A percentile compares a stretch with the other conserved stretches of the same genome.
These are phyloP conservation scores for Xanthorhoe spadicearia DNA, from an alignment of 2,888 invertebrate genomes.

Conservation along the genomic window DNA sequence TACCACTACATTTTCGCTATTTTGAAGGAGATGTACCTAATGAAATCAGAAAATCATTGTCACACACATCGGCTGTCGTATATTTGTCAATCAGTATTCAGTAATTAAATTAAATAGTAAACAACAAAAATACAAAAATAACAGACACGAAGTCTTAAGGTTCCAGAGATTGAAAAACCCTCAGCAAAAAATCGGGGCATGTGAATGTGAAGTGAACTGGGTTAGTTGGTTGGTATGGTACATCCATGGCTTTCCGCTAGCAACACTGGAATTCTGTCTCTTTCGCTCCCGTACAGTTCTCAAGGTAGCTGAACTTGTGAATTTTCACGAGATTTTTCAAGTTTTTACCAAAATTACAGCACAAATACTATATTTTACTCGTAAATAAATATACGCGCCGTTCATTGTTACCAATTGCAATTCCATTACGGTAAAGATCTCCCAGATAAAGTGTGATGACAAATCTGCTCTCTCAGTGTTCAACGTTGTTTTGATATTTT, in stretches of 20 bases:
- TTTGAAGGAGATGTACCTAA: too few species aligned
- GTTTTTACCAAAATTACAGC: slow-evolving; percentile 51
- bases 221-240: too few species aligned
- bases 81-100: too few species aligned
- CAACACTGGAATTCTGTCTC: slow-evolving; percentile 69
- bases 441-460: slow-evolving; percentile 73
- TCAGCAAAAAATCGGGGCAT: not conserved
- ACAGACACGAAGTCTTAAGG: too few species aligned
- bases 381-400: slow-evolving; percentile 23
- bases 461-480: slow-evolving; percentile 59
- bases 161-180: too few species aligned
- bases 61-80: too few species aligned
- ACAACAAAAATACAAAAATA: too few species aligned
- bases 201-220: too few species aligned
- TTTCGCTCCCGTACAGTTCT: slow-evolving; percentile 81
- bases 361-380: slow-evolving; percentile 55
- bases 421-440: slow-evolving; percentile 75
- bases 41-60: too few species aligned
- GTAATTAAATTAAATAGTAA: too few species aligned
- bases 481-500: slow-evolving; percentile 79
- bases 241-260: slow-evolving; percentile 40
- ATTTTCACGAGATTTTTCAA: slow-evolving; percentile 62
- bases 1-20: not conserved
- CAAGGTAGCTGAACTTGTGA: slow-evolving; percentile 75
- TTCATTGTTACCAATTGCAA: slow-evolving; percentile 39